Conservation (phyloP, 2,113 vertebrate genomes). For the Capra hircus region DNA sequence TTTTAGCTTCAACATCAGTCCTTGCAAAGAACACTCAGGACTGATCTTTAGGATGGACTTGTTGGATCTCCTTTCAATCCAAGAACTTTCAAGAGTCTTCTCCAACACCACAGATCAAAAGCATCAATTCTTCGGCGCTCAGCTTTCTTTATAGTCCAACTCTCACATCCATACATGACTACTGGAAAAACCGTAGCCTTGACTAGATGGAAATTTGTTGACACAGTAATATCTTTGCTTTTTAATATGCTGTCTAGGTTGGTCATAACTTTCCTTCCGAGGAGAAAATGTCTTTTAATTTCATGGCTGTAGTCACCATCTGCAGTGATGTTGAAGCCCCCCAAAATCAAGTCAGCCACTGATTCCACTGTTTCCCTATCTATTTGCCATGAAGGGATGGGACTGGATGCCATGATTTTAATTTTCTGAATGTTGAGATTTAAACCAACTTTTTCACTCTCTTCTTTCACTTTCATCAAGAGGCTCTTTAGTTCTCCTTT, state of each 20-base stretch:
- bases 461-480: not conserved
- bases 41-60: not conserved
- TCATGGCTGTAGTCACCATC: not conserved
- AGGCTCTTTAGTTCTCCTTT: not conserved
- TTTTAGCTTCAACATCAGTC: not conserved
- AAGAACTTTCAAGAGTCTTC: not conserved
- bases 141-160: not conserved
- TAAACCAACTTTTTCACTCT: not conserved
- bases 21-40: not conserved
- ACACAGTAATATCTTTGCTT: not conserved
- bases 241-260: not conserved
- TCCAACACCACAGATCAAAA: not conserved
- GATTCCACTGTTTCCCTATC: not conserved
- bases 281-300: not conserved
- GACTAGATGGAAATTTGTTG: not conserved
- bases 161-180: not conserved
- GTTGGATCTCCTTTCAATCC: not conserved
- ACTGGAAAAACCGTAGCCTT: not conserved
- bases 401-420: not conserved
- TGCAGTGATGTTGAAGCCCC: not conserved
- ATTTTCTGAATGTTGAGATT: not conserved
- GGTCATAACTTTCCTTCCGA: not conserved
- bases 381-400: not conserved
- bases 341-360: not conserved
- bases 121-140: fast-evolving